Evolutionary conservation across 2,797 vertebrate genomes (phyloP).

Genomic region (Distichodus sexfasciatus): DNA sequence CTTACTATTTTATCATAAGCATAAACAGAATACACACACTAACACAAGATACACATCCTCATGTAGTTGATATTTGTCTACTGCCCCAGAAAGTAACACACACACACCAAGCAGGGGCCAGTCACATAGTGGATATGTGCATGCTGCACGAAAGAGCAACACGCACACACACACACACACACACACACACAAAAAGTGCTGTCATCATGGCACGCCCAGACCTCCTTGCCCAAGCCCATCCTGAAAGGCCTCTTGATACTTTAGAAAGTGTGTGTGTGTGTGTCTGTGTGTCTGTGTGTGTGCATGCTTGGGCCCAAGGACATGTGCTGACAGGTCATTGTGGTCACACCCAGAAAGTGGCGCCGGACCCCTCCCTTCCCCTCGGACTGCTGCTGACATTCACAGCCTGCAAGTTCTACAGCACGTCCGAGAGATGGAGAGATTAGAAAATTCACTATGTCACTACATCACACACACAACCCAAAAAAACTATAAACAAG

Average conservation of each 20-base stretch:
- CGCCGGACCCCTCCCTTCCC: constrained; percentile 62
- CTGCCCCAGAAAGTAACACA: constrained; percentile 5
- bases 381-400: neutral
- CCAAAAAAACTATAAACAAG: too few species aligned
- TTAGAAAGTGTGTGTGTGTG: neutral
- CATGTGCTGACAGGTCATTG: constrained; percentile 68
- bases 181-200: constrained; percentile 11
- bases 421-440: neutral
- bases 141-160: constrained; percentile 11
- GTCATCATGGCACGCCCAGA: constrained; percentile 43
- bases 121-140: constrained; percentile 1
- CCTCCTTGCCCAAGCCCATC: constrained; percentile 32
- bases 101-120: too few species aligned
- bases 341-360: constrained; percentile 72
- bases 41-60: constrained; percentile 25
- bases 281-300: constrained; percentile 6
- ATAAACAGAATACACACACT: neutral
- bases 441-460: too few species aligned
- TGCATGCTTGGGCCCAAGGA: constrained; percentile 51
- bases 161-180: too few species aligned
- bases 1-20: too few species aligned
- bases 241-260: constrained; percentile 4
- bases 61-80: constrained; percentile 28
- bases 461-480: too few species aligned
- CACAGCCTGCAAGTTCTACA: neutral